Percentiles rank a stretch among this genome's conserved stretches.
phyloP scores from a whole-genome alignment of 2,113 vertebrate genomes.

The Bubo scandiacus region DNA sequence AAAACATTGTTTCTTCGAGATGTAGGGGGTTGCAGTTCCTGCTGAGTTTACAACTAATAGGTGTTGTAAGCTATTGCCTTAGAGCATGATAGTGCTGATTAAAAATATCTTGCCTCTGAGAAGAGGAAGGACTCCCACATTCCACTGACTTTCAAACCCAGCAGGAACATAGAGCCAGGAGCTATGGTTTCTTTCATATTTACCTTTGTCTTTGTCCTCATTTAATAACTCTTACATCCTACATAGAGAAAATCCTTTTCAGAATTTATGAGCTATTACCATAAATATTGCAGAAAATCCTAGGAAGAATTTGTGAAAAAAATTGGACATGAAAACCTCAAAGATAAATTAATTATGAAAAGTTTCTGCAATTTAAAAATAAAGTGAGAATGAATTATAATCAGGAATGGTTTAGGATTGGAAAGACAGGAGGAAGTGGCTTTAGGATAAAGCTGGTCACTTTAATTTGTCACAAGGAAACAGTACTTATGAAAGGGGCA shows the following conservation, averaged over 20 bases:
- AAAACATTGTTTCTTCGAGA: not conserved
- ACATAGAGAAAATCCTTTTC: not conserved
- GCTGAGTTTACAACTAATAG: constrained; percentile 18
- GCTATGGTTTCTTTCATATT: not conserved
- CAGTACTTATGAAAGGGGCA: not conserved
- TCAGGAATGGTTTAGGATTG: not conserved
- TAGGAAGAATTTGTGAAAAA: not conserved
- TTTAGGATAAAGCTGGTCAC: not conserved
- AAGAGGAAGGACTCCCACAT: not conserved
- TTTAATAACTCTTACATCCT: not conserved
- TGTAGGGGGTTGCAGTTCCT: not conserved
- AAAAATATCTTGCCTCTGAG: not conserved
- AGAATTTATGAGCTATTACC: not conserved
- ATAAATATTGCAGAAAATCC: not conserved
- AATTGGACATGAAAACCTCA: not conserved
- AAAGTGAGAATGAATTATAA: not conserved
- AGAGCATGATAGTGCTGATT: not conserved
- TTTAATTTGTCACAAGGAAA: not conserved
- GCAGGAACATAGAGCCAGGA: not conserved
- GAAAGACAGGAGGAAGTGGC: not conserved
- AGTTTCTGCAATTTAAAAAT: not conserved
- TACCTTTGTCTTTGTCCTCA: not conserved
- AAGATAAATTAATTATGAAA: not conserved
- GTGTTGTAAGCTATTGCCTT: not conserved
- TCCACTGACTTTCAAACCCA: not conserved